Conservation (phyloP, 2,113 vertebrate genomes). For the Aptenodytes forsteri region DNA sequence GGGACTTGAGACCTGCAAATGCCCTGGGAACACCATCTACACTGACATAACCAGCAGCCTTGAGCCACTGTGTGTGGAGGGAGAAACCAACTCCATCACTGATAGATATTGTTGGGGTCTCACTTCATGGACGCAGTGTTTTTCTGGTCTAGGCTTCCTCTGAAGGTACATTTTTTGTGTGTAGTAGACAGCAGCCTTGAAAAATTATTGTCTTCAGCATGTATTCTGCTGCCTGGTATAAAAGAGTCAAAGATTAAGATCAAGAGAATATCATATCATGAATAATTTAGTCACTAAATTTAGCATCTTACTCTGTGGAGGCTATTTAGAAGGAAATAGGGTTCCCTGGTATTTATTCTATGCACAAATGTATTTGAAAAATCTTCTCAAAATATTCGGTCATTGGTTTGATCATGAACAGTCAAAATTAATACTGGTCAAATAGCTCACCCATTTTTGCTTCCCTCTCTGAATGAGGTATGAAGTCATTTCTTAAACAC, state of each 20-base stretch:
- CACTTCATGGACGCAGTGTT: rapidly evolving
- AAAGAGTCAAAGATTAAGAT: conserved; percentile 48
- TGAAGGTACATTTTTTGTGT: background rate
- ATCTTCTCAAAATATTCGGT: background rate
- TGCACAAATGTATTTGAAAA: background rate
- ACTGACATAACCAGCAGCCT: background rate
- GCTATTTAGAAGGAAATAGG: background rate
- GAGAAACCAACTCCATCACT: background rate
- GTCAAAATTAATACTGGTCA: background rate
- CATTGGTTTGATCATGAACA: background rate
- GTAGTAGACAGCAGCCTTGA: background rate
- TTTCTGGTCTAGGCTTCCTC: background rate
- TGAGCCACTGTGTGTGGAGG: background rate
- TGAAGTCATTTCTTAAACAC: background rate
- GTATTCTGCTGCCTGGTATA: background rate
- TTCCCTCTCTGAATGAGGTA: background rate
- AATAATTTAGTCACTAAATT: conserved; percentile 50
- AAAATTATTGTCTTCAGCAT: background rate
- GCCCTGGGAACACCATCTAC: too few species aligned
- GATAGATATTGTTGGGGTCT: background rate
- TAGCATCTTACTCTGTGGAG: background rate
- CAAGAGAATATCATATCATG: conserved; percentile 19
- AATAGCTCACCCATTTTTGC: background rate
- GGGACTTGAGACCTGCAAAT: background rate
- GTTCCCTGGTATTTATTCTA: background rate